phyloP scores from a whole-genome alignment of 2,113 vertebrate genomes.

The Numida meleagris region DNA sequence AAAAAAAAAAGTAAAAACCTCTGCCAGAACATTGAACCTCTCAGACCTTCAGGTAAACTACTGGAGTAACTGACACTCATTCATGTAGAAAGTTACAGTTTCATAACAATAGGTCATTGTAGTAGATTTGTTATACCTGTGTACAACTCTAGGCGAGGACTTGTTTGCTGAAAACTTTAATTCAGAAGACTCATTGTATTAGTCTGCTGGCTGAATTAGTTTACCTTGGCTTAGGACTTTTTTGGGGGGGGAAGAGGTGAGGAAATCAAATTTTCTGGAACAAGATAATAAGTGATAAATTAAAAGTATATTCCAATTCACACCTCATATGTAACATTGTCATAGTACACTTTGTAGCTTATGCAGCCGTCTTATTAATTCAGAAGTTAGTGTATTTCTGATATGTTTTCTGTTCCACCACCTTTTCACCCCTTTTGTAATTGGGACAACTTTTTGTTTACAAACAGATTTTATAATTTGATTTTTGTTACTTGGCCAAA shows the following conservation, averaged over 20 bases:
- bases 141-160: conserved; percentile 8
- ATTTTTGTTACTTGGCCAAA: neutral
- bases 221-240: conserved; percentile 18
- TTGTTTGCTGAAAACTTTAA: conserved; percentile 18
- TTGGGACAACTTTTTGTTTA: neutral
- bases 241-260: neutral
- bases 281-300: conserved; percentile 12
- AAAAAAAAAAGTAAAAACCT: neutral
- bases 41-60: neutral
- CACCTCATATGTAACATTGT: neutral
- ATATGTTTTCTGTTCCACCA: neutral
- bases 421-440: neutral
- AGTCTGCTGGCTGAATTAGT: neutral
- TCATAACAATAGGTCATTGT: conserved; percentile 33
- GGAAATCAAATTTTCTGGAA: neutral
- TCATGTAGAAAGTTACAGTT: conserved; percentile 8
- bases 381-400: neutral
- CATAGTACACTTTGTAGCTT: neutral
- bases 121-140: neutral
- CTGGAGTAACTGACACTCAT: conserved; percentile 3
- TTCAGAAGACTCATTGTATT: conserved; percentile 41
- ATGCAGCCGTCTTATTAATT: neutral
- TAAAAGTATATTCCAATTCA: neutral
- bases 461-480: neutral
- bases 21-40: neutral